Conservation (phyloP, 35 echinoderm and acorn worm genomes). For the Amphiura filiformis region DNA sequence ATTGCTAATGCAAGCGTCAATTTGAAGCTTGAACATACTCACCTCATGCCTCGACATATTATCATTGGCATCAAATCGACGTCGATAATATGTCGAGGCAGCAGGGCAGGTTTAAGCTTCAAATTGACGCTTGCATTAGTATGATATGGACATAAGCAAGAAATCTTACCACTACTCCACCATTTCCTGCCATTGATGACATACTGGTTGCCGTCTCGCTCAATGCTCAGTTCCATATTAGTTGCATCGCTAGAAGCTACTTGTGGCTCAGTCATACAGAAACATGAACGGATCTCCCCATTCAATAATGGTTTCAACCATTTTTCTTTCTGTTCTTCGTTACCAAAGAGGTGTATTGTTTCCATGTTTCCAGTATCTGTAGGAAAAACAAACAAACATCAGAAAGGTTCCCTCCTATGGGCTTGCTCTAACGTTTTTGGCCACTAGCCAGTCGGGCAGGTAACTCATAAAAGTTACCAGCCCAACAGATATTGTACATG, state of each 20-base stretch:
- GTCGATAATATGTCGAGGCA: no score
- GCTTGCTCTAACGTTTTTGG: no score
- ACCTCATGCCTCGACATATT: no score
- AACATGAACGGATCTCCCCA: conserved; percentile 83
- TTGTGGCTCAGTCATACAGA: conserved; percentile 95
- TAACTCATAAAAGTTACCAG: no score
- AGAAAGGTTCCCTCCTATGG: neutral
- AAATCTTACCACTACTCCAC: conserved; percentile 97
- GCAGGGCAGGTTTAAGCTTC: no score
- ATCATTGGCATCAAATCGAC: no score
- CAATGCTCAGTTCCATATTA: conserved; percentile 90
- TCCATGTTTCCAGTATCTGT: conserved; percentile 99
- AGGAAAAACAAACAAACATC: neutral
- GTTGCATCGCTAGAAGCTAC: conserved; percentile 99
- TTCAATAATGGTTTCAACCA: conserved; percentile 89
- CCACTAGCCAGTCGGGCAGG: no score
- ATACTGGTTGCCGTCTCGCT: conserved; percentile 74
- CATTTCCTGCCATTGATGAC: conserved; percentile 93
- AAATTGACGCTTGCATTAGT: no score
- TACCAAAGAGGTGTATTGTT: conserved; percentile 79
- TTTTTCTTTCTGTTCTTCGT: conserved; percentile 64
- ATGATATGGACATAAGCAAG: no score
- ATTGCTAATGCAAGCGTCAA: no score
- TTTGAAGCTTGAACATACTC: no score
- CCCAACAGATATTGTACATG: no score